Evolutionary conservation across 1,140 invertebrate species (phyloP).

Genomic region (Spodoptera litura): DNA sequence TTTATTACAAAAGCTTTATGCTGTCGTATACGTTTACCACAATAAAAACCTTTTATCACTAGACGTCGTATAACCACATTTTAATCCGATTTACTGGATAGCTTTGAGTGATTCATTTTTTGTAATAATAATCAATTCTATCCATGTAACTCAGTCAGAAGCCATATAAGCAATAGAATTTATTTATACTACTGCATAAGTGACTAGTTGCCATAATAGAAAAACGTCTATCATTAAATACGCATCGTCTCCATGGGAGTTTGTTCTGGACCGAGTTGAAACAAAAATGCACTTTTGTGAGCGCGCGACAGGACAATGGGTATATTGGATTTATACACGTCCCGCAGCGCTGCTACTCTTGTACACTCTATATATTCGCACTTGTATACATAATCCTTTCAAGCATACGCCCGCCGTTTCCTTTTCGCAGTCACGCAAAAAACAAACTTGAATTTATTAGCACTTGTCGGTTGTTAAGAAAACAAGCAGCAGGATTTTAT

Average conservation of each 20-base stretch:
- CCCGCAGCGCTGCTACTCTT: conserved; percentile 60
- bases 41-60: conserved; percentile 18
- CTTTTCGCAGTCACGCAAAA: conserved; percentile 39
- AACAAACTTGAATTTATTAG: conserved; percentile 29
- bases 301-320: conserved; percentile 67
- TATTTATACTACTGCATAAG: conserved; percentile 41
- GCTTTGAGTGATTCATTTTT: conserved; percentile 27
- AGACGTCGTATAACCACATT: conserved; percentile 13
- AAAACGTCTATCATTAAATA: conserved; percentile 23
- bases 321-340: conserved; percentile 64
- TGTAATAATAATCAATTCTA: conserved; percentile 35
- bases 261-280: conserved; percentile 43
- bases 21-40: neutral
- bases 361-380: conserved; percentile 44
- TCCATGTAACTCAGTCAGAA: conserved; percentile 2
- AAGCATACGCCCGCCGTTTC: conserved; percentile 21
- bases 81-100: conserved; percentile 35
- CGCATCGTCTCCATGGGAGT: conserved; percentile 38
- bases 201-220: conserved; percentile 38
- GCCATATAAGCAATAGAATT: conserved; percentile 38
- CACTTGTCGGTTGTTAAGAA: conserved; percentile 29
- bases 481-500: conserved; percentile 15
- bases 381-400: conserved; percentile 30
- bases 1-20: neutral
- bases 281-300: conserved; percentile 63